Evolutionary conservation across 2,113 vertebrate species (phyloP), one percentile per base, ranked within the genome.

Genomic region (Falco punctatus): DNA sequence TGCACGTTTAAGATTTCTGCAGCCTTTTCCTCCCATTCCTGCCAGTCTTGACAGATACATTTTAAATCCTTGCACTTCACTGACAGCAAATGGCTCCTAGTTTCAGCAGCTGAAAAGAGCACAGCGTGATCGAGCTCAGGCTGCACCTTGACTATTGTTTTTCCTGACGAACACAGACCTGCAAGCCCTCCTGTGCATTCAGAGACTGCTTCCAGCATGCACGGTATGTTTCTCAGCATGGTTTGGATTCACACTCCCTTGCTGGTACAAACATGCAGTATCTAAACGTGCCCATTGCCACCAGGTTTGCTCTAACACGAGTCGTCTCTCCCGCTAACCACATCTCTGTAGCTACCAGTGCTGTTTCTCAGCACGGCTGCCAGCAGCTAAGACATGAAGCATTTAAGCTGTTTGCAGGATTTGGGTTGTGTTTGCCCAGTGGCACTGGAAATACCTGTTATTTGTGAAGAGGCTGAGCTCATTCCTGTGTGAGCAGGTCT

Each of bases 371-470:
- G 82, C 57, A 91, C 9, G 62, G 62, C 96, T 97, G 90, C 88
- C 70, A 91, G 91, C 81, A 95, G 95, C 94, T 92, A 94, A 97
- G 95, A 75, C 73, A 59, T 92, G 79, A 97, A 97, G 94, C 57
- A 40, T 48, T 92, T 59, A n/a, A 35, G 35, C 82, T 93, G 86
- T 91, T 93, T 73, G 62, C 55, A 87, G 84, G 17, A 71, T 77
- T 87, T 78, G 73, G 46, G 59, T 85, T 65, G 54, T 93, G 97
- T 96, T 94, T 95, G 90, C 81, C 93, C 42, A 33, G n/a, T 74
- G 93, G 80, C 78, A 96, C 49, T 51, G 81, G 88, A 54, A 74
- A 42, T 75, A 88, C 65, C 72, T 42, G 75, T 35, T 67, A 42
- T 85, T 81, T 83, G 42, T 70, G 59, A 89, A 91, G 81, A 86